A percentile compares a stretch with the other conserved stretches of the same genome.
phyloP scores from a whole-genome alignment of 1,140 invertebrate species.

The Calephelis virginiensis region DNA sequence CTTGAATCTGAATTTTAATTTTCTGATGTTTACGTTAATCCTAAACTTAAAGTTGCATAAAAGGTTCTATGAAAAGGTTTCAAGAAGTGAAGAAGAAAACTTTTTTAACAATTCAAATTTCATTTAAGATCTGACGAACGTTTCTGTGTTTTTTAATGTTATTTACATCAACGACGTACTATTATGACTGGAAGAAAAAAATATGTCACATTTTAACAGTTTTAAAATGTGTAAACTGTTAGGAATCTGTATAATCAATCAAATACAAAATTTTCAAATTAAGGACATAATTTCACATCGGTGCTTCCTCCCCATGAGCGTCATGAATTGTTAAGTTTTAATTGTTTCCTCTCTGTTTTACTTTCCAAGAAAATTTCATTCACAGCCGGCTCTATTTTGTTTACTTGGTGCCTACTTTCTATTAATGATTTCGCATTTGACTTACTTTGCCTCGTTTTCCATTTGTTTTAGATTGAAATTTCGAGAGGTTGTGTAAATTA shows the following conservation, averaged over 20 bases:
- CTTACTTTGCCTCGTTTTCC: constrained; percentile 28
- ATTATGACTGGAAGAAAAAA: too few species aligned
- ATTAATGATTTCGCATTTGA: constrained; percentile 38
- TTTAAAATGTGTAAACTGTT: neutral
- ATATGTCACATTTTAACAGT: too few species aligned
- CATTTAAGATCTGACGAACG: too few species aligned
- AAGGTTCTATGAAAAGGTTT: too few species aligned
- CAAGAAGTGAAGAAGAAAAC: too few species aligned
- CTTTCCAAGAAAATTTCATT: constrained; percentile 36
- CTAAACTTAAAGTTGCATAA: too few species aligned
- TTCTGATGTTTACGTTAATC: too few species aligned
- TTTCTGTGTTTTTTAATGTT: too few species aligned
- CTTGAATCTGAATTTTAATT: too few species aligned
- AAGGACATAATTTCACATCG: constrained; percentile 12
- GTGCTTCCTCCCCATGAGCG: constrained; percentile 25
- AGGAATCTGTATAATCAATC: neutral
- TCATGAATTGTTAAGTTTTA: constrained; percentile 37
- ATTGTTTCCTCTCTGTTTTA: constrained; percentile 35
- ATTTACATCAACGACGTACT: too few species aligned
- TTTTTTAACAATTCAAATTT: too few species aligned
- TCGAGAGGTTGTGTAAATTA: neutral
- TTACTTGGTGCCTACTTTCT: constrained; percentile 32
- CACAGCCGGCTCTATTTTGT: constrained; percentile 29
- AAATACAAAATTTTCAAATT: constrained; percentile 13
- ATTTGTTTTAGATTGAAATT: constrained; percentile 22